Evolutionary conservation across 2,888 invertebrate species (phyloP).

Genomic region (Ochropleura plecta): DNA sequence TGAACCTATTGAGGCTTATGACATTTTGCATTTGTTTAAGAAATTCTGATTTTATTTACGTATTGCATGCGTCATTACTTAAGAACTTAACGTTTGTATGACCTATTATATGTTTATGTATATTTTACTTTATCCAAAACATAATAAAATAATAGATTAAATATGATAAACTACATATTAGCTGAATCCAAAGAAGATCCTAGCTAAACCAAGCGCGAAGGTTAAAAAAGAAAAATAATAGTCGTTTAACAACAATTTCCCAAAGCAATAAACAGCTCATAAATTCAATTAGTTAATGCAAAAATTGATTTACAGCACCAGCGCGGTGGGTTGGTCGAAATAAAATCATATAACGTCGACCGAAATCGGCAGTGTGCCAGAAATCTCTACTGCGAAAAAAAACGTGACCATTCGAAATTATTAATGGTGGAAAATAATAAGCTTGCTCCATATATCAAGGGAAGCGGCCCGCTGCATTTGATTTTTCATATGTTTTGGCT

Average conservation of each 20-base stretch:
- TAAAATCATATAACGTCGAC: constrained; percentile 81
- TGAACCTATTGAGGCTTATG: constrained; percentile 32
- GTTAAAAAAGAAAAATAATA: constrained; percentile 75
- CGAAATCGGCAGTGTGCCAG: constrained; percentile 84
- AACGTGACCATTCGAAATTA: constrained; percentile 83
- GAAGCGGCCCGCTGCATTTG: constrained; percentile 78
- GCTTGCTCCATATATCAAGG: constrained; percentile 81
- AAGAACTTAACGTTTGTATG: background rate
- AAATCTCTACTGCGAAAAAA: constrained; percentile 75
- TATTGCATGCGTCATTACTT: constrained; percentile 1
- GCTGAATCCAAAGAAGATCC: constrained; percentile 17
- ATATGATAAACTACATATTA: background rate
- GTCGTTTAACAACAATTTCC: constrained; percentile 86
- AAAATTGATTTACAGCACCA: constrained; percentile 85
- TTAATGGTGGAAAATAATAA: constrained; percentile 89
- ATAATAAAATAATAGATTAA: background rate
- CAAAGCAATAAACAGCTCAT: constrained; percentile 87
- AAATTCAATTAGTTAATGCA: constrained; percentile 89
- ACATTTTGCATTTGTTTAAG: constrained; percentile 27
- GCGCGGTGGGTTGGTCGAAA: constrained; percentile 78
- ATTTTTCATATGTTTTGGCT: constrained; percentile 87
- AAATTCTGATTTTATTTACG: constrained; percentile 12
- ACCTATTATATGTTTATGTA: too few species aligned
- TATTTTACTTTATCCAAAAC: background rate
- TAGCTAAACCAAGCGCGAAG: constrained; percentile 37